These are phyloP conservation scores for Erebia aethiops DNA, from an alignment of 2,888 invertebrate genomes.

Conservation along the genomic window DNA sequence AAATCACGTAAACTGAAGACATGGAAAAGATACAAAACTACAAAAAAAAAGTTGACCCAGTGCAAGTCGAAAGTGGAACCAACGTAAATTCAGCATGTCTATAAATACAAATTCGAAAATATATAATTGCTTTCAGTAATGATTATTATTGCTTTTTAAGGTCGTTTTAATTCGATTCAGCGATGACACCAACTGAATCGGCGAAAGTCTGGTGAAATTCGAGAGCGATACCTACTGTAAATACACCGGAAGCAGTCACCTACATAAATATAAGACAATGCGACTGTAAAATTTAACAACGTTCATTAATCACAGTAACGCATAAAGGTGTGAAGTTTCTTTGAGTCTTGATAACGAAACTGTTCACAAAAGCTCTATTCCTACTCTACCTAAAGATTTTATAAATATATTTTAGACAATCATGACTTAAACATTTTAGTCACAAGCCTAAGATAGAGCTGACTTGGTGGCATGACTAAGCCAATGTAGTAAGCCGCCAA, in stretches of 20 bases:
- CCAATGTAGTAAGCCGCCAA: conserved; percentile 5
- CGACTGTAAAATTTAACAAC: conserved; percentile 14
- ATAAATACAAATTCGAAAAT: neutral
- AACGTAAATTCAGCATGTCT: neutral
- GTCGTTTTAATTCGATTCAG: conserved; percentile 3
- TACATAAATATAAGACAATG: conserved; percentile 32
- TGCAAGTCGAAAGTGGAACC: too few relatives aligned
- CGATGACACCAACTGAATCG: neutral
- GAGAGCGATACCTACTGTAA: conserved; percentile 21
- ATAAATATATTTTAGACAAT: neutral
- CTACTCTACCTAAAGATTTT: neutral
- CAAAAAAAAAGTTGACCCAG: neutral
- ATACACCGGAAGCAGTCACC: conserved; percentile 36
- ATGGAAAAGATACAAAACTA: neutral
- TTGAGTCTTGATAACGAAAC: neutral
- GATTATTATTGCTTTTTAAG: neutral
- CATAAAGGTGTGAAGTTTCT: neutral
- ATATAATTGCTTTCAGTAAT: neutral
- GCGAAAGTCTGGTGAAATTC: conserved; percentile 10
- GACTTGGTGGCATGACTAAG: conserved; percentile 10
- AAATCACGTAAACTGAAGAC: neutral
- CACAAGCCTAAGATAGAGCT: conserved; percentile 9
- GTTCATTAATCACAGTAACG: conserved; percentile 3
- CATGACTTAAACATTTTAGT: conserved; percentile 1
- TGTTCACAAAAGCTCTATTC: neutral